These are phyloP conservation scores for Poeciliopsis prolifica DNA, from an alignment of 2,113 vertebrate species.

Conservation along the genomic window DNA sequence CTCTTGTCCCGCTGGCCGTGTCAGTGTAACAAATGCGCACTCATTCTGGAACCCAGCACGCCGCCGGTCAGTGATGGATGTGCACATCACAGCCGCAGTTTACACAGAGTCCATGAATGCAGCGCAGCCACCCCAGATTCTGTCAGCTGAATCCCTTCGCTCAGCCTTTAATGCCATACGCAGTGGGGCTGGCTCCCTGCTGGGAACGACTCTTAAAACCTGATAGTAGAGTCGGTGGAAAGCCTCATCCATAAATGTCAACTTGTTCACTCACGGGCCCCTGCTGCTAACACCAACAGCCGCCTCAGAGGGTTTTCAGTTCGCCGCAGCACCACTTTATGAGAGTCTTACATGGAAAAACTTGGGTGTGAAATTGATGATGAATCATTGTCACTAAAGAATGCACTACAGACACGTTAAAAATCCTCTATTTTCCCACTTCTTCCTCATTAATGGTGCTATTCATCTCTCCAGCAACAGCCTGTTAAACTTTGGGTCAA, in stretches of 20 bases:
- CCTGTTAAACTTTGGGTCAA: conserved; percentile 58
- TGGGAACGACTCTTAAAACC: conserved; percentile 64
- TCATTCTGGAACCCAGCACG: conserved; percentile 57
- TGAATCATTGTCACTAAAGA: conserved; percentile 69
- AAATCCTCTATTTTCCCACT: conserved; percentile 29
- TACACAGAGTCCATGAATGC: conserved; percentile 66
- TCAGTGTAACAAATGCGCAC: conserved; percentile 69
- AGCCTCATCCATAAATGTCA: conserved; percentile 75
- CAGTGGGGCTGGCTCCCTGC: conserved; percentile 54
- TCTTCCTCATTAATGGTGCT: conserved; percentile 35
- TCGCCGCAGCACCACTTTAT: conserved; percentile 52
- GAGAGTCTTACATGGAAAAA: conserved; percentile 50
- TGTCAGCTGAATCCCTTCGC: conserved; percentile 51
- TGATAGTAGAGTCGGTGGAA: conserved; percentile 69
- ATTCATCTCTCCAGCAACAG: conserved; percentile 47
- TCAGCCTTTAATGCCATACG: conserved; percentile 45
- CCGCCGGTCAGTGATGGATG: conserved; percentile 71
- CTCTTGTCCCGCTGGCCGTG: conserved; percentile 5
- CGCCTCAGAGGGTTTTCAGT: conserved; percentile 40
- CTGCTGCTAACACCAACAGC: conserved; percentile 46
- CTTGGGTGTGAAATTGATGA: conserved; percentile 68
- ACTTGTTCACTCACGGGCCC: conserved; percentile 34
- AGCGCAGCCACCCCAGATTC: conserved; percentile 53
- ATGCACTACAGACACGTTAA: conserved; percentile 45
- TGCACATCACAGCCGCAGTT: conserved; percentile 62